These are phyloP conservation scores for Dasysyrphus albostriatus DNA, from an alignment of 2,888 invertebrate genomes.

Conservation along the genomic window DNA sequence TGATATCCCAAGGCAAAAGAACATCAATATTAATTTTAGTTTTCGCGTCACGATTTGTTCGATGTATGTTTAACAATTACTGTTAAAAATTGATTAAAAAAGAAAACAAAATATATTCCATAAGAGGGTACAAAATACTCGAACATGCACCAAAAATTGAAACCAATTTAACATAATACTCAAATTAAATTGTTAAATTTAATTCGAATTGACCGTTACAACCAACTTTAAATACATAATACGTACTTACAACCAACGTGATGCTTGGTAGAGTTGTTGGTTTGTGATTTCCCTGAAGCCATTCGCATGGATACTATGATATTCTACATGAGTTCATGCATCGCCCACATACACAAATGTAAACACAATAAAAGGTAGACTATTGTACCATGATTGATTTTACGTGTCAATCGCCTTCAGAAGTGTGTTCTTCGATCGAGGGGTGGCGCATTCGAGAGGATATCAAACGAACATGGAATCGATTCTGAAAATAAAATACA, in stretches of 20 bases:
- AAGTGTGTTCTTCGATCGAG: neutral
- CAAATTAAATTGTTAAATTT: neutral
- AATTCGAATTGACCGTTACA: neutral
- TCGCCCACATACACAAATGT: neutral
- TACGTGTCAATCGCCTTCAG: slow-evolving; percentile 8
- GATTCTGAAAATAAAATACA: neutral
- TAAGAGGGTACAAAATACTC: too few species aligned
- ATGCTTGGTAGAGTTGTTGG: neutral
- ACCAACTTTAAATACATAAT: neutral
- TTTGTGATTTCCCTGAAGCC: neutral
- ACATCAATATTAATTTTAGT: neutral
- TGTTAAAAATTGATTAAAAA: neutral
- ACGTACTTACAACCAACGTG: neutral
- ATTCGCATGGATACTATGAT: neutral
- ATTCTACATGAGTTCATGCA: neutral
- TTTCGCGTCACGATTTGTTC: neutral
- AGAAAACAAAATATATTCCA: too few species aligned
- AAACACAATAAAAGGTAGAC: neutral
- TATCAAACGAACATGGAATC: neutral
- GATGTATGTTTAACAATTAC: neutral
- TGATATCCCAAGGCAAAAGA: neutral
- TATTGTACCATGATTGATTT: slow-evolving; percentile 13
- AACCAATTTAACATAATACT: too few species aligned
- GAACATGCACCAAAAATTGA: too few species aligned
- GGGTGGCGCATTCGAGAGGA: neutral